Conservation (phyloP, 2,113 vertebrate species). For the Leucopternis melanops region DNA sequence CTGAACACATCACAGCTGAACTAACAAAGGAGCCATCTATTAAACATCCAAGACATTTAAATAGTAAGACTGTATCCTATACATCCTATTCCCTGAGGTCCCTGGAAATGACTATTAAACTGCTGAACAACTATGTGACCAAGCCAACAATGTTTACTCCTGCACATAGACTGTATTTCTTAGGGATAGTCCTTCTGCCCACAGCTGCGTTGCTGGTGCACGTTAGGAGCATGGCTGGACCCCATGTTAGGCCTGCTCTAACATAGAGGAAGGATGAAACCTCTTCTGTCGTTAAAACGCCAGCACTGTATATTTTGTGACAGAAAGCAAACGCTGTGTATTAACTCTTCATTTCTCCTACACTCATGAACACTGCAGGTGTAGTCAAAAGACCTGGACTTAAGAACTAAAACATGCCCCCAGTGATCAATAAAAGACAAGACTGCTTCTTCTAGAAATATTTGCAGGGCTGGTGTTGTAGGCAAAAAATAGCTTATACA, state of each 20-base stretch:
- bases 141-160: not conserved
- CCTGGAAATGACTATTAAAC: slow-evolving; percentile 28
- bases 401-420: not conserved
- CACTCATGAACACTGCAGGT: not conserved
- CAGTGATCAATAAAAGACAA: not conserved
- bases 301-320: not conserved
- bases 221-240: not conserved
- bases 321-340: not conserved
- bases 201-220: not conserved
- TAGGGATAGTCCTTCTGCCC: not conserved
- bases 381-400: not conserved
- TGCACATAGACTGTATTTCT: not conserved
- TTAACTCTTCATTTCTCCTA: not conserved
- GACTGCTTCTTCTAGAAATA: not conserved
- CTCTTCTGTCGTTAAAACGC: not conserved
- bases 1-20: not conserved
- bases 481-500: not conserved
- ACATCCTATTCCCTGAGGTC: not conserved
- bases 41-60: slow-evolving; percentile 16
- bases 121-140: not conserved
- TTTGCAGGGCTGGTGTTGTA: not conserved
- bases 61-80: slow-evolving; percentile 13
- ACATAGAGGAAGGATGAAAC: not conserved
- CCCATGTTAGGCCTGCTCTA: not conserved
- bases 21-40: slow-evolving; percentile 23